These are phyloP conservation scores for Andricus quercusramuli DNA, from an alignment of 2,888 invertebrate species.

Conservation along the genomic window DNA sequence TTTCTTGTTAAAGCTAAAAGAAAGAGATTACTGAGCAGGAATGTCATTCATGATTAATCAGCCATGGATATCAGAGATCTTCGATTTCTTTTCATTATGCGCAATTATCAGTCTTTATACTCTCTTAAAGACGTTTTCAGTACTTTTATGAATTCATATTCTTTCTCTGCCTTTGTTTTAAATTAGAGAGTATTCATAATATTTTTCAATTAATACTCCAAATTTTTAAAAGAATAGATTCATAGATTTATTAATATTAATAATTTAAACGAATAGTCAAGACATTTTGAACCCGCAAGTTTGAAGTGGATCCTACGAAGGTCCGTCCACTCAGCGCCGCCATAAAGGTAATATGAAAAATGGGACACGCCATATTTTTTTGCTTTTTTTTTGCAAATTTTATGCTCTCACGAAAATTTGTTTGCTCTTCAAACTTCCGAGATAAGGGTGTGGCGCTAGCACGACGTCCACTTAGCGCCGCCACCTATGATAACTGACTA, in stretches of 20 bases:
- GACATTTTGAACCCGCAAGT: no score
- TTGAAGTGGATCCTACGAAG: no score
- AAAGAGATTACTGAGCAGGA: background rate
- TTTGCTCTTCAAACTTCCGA: no score
- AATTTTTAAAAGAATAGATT: background rate
- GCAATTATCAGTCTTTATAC: conserved; percentile 1
- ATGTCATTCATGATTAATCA: conserved; percentile 2
- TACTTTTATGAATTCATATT: background rate
- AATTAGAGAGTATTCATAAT: background rate
- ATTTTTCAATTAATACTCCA: background rate
- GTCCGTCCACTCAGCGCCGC: no score
- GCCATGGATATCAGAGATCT: background rate
- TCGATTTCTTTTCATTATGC: conserved; percentile 2
- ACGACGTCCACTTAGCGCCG: no score
- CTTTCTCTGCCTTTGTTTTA: background rate
- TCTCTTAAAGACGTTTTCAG: background rate
- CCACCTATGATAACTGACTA: no score
- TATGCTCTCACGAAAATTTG: no score
- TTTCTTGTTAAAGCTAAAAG: background rate
- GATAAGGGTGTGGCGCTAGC: no score
- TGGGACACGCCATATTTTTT: no score
- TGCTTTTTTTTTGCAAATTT: no score
- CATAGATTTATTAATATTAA: background rate
- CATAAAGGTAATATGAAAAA: no score
- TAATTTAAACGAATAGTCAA: no score